Conservation (phyloP, 2,888 invertebrate species). For the Caradrina kadenii region DNA sequence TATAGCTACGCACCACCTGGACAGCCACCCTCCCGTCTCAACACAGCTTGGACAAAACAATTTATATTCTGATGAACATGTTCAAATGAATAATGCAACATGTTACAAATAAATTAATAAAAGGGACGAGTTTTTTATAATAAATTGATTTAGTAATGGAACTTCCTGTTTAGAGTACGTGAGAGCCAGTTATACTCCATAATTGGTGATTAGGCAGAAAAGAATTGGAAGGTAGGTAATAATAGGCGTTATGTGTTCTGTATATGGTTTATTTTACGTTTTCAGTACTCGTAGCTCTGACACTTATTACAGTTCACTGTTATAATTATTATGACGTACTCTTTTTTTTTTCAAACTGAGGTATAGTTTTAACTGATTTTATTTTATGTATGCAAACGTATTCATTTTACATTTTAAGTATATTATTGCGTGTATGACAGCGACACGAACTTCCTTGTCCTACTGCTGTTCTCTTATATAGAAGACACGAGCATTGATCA, state of each 20-base stretch:
- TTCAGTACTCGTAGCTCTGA: background rate
- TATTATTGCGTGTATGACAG: too few species aligned
- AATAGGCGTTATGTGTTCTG: background rate
- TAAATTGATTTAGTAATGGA: constrained; percentile 44
- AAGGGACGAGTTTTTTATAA: constrained; percentile 52
- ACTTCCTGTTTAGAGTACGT: constrained; percentile 41
- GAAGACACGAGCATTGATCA: too few species aligned
- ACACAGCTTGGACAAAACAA: constrained; percentile 60
- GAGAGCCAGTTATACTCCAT: background rate
- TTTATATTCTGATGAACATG: constrained; percentile 67
- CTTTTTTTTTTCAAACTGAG: too few species aligned
- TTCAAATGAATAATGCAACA: constrained; percentile 64
- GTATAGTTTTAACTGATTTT: too few species aligned
- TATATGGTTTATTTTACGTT: background rate
- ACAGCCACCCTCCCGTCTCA: constrained; percentile 1
- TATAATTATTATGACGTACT: too few species aligned
- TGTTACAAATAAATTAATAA: constrained; percentile 64
- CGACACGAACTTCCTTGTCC: too few species aligned
- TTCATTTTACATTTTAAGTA: too few species aligned
- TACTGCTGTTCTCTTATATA: too few species aligned
- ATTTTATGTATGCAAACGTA: too few species aligned
- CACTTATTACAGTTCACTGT: too few species aligned
- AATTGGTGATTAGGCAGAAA: background rate
- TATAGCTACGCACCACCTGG: constrained; percentile 32
- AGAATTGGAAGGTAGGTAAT: background rate